Percentiles rank a stretch among this genome's conserved stretches.
Conservation (phyloP, 2,113 vertebrate genomes). For the Rutilus rutilus region DNA sequence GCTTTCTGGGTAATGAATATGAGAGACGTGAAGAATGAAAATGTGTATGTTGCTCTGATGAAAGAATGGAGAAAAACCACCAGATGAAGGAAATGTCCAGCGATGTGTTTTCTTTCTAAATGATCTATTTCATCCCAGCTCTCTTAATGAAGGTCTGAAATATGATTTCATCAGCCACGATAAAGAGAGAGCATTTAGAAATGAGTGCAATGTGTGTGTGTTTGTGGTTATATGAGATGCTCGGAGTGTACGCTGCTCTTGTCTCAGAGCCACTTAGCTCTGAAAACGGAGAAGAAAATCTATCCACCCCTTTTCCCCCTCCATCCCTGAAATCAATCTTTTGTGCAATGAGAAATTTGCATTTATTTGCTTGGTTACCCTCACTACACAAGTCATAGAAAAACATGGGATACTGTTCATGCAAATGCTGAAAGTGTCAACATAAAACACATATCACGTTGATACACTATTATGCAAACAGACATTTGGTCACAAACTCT, state of each 20-base stretch:
- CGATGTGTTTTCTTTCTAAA: slow-evolving; percentile 35
- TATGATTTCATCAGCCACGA: slow-evolving; percentile 42
- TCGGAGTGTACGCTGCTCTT: slow-evolving; percentile 8
- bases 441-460: background rate
- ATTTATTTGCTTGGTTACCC: slow-evolving; percentile 35
- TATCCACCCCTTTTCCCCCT: slow-evolving; percentile 19
- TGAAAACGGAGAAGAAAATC: slow-evolving; percentile 41
- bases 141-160: slow-evolving; percentile 31
- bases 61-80: slow-evolving; percentile 32
- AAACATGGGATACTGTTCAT: slow-evolving; percentile 12
- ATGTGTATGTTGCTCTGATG: slow-evolving; percentile 26
- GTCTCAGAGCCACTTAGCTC: slow-evolving; percentile 38
- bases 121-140: slow-evolving; percentile 35
- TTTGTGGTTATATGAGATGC: slow-evolving; percentile 20
- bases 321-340: slow-evolving; percentile 41
- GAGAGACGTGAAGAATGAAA: slow-evolving; percentile 21
- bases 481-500: slow-evolving; percentile 6
- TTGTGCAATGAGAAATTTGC: slow-evolving; percentile 34
- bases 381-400: slow-evolving; percentile 9
- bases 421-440: slow-evolving; percentile 22
- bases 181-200: slow-evolving; percentile 13
- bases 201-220: slow-evolving; percentile 15
- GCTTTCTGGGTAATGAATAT: slow-evolving; percentile 18
- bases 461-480: background rate
- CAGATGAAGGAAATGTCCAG: slow-evolving; percentile 30